Conservation (phyloP, 2,113 vertebrate genomes). For the Pao palembangensis region DNA sequence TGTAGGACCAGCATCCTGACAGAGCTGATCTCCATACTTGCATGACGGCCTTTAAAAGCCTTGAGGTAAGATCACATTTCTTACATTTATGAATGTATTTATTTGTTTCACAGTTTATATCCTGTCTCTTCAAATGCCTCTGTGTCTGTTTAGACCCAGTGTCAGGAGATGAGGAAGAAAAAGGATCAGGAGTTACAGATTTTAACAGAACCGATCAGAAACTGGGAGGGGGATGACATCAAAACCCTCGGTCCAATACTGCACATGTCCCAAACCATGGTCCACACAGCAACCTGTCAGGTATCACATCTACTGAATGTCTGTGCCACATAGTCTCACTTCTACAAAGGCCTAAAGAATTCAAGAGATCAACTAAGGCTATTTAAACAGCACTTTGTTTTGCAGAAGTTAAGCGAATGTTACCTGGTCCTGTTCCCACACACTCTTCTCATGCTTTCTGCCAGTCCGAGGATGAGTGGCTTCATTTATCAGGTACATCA, state of each 20-base stretch:
- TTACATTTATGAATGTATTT: not conserved
- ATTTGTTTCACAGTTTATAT: not conserved
- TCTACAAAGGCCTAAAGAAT: too few species aligned
- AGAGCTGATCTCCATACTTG: slow-evolving; percentile 87
- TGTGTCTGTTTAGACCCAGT: slow-evolving; percentile 77
- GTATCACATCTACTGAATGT: slow-evolving; percentile 53
- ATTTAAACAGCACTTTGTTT: not conserved
- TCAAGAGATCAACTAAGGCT: too few species aligned
- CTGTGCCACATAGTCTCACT: not conserved
- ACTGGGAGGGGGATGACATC: slow-evolving; percentile 96
- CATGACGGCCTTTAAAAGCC: slow-evolving; percentile 88
- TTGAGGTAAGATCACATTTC: slow-evolving; percentile 79
- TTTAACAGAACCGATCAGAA: slow-evolving; percentile 88
- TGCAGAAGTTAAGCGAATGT: slow-evolving; percentile 89
- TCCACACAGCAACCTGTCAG: slow-evolving; percentile 87
- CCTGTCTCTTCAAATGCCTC: not conserved
- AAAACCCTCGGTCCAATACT: slow-evolving; percentile 84
- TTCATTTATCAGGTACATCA: slow-evolving; percentile 92
- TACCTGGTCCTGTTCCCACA: slow-evolving; percentile 93
- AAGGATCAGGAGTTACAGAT: slow-evolving; percentile 95
- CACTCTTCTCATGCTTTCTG: slow-evolving; percentile 88
- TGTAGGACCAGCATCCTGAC: slow-evolving; percentile 90
- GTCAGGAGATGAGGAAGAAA: slow-evolving; percentile 90
- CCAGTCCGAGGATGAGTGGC: slow-evolving; percentile 94
- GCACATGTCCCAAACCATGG: slow-evolving; percentile 89